Evolutionary conservation across 2,888 invertebrate genomes (phyloP), one percentile per base, ranked within the genome.

Genomic region (Idaea aversata): DNA sequence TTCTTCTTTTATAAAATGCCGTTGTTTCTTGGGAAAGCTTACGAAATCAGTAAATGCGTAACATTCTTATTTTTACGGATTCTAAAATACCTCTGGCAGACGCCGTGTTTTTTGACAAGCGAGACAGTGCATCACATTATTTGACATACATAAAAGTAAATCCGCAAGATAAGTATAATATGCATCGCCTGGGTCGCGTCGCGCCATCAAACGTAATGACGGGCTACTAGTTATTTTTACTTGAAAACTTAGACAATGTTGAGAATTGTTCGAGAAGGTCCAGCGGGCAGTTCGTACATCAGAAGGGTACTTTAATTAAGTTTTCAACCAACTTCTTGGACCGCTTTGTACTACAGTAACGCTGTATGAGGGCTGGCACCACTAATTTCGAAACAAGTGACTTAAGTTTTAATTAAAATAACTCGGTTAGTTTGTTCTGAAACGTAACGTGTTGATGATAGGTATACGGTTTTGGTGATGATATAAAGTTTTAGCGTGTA

Each of bases 401-500:
- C 75, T 77, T 74, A 83, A 84, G 79, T 83, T 85, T 85, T 82
- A 82, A 84, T 85, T 83, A 83, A 80, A 83, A 82, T 78, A 71
- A 68, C 75, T 70, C 59, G 66, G 73, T 76, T 75, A 70, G 77
- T 78, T 79, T 74, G 76, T 75, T 77, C 68, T 70, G 65, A 70
- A 47, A 47, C 47, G 76, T 69, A 67, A 63, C 61, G 61, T 70
- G 70, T 71, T 69, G 72, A 69, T 65, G 70, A 74, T 16, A 15
- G 57, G 7, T 73, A 66, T 70, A 68, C 65, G 65, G 64, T 69
- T n/a, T 67, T 47, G 47, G 47, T 47, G 47, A 47, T 47, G 47
- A 47, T 13, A 10, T 47, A 3, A 47, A 47, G 47, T 47, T 47
- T 47, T 10, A 10, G 47, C 13, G 10, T 47, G 47, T 47, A 5